Conservation (phyloP, 2,797 vertebrate genomes). For the Intellagama lesueurii region DNA sequence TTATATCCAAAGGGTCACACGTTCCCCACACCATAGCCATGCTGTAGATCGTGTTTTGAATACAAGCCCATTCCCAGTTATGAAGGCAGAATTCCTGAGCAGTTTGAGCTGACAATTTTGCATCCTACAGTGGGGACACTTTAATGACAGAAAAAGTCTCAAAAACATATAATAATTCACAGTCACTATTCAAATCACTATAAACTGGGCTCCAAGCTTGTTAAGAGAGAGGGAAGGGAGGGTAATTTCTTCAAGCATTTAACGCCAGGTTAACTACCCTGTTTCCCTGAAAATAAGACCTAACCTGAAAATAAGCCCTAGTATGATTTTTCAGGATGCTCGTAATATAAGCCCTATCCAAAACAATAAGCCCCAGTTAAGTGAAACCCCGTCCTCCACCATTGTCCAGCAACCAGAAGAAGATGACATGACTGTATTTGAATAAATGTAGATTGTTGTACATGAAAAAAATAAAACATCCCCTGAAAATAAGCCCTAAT, state of each 20-base stretch:
- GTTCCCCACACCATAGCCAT: neutral
- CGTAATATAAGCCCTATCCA: no score
- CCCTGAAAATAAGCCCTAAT: no score
- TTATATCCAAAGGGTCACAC: neutral
- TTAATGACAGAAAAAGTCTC: neutral
- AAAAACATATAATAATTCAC: neutral
- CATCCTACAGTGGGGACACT: conserved; percentile 15
- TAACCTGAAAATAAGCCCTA: no score
- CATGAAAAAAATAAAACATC: no score
- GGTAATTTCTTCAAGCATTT: neutral
- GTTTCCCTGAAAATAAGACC: no score
- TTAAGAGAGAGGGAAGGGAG: neutral
- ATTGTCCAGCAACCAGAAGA: no score
- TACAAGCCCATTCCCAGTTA: conserved; percentile 21
- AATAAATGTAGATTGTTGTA: no score
- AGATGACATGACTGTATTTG: no score
- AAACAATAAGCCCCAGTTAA: no score
- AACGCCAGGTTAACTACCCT: neutral
- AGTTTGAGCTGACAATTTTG: conserved; percentile 76
- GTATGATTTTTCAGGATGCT: no score
- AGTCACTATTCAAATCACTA: neutral
- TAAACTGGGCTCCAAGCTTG: neutral
- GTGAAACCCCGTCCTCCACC: no score
- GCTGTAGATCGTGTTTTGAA: conserved; percentile 33
- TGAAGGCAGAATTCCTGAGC: conserved; percentile 40